These are phyloP conservation scores for Chelonia mydas DNA, from an alignment of 2,797 vertebrate species.

Conservation along the genomic window DNA sequence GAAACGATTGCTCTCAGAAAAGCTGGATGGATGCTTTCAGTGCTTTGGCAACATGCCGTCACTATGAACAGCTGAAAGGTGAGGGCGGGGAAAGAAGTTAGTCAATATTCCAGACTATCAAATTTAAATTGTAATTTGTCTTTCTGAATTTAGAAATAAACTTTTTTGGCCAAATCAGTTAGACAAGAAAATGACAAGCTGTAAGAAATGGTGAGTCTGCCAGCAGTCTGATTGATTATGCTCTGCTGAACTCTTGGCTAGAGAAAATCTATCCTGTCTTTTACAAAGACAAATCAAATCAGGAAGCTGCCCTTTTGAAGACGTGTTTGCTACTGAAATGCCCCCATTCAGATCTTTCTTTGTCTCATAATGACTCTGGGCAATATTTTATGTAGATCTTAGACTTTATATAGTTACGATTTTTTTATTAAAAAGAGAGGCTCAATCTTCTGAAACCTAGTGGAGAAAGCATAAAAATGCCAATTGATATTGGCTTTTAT, in stretches of 20 bases:
- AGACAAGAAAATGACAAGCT: constrained; percentile 69
- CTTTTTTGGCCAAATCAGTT: constrained; percentile 37
- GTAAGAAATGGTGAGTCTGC: constrained; percentile 57
- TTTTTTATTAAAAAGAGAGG: neutral
- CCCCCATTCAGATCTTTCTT: neutral
- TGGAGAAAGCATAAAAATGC: neutral
- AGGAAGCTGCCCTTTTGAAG: neutral
- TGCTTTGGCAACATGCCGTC: fast-evolving
- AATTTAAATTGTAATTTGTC: neutral
- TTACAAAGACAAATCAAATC: neutral
- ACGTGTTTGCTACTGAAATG: fast-evolving
- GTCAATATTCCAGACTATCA: constrained; percentile 11
- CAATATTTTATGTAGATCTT: neutral
- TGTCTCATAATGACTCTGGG: neutral
- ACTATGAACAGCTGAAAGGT: fast-evolving
- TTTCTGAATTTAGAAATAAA: constrained; percentile 53
- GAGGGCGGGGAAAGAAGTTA: neutral
- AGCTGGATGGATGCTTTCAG: fast-evolving
- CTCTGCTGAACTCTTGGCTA: neutral
- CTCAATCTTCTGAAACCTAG: neutral
- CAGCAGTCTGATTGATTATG: constrained; percentile 15
- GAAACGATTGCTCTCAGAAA: neutral
- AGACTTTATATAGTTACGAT: neutral
- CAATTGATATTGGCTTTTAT: neutral
- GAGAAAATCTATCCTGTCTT: neutral